phyloP scores from a whole-genome alignment of 2,888 invertebrate species.

The Sarcophaga carnaria region DNA sequence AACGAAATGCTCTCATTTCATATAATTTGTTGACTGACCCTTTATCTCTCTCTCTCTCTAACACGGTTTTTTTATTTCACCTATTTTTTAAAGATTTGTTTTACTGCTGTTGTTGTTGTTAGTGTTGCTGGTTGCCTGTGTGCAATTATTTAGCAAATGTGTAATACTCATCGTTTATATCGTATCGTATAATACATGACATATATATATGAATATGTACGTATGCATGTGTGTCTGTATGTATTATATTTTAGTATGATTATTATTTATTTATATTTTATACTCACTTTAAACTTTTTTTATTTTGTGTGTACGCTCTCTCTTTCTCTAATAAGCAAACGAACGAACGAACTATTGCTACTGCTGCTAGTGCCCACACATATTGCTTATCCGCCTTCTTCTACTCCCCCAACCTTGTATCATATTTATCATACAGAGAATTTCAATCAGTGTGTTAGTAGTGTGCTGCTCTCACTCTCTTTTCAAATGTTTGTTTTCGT shows the following conservation, averaged over 20 bases:
- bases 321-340: not conserved
- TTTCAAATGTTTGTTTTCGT: constrained; percentile 40
- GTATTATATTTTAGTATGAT: no score
- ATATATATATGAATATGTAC: not conserved
- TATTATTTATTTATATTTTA: no score
- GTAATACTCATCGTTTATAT: not conserved
- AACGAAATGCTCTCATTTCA: not conserved
- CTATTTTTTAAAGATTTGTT: not conserved
- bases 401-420: not conserved
- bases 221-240: not conserved
- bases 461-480: not conserved
- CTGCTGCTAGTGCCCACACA: no score
- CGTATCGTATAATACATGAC: not conserved
- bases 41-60: not conserved
- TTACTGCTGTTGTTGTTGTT: no score
- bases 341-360: no score
- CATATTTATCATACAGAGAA: not conserved
- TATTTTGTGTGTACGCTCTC: not conserved
- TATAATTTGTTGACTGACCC: not conserved
- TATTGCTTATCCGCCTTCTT: not conserved
- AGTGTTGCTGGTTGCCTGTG: not conserved
- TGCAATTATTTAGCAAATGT: not conserved
- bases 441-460: not conserved
- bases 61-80: not conserved
- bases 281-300: not conserved